Percentiles rank a stretch among this genome's conserved stretches.
Conservation (phyloP, 2,888 invertebrate genomes). For the Laspeyria flexula region DNA sequence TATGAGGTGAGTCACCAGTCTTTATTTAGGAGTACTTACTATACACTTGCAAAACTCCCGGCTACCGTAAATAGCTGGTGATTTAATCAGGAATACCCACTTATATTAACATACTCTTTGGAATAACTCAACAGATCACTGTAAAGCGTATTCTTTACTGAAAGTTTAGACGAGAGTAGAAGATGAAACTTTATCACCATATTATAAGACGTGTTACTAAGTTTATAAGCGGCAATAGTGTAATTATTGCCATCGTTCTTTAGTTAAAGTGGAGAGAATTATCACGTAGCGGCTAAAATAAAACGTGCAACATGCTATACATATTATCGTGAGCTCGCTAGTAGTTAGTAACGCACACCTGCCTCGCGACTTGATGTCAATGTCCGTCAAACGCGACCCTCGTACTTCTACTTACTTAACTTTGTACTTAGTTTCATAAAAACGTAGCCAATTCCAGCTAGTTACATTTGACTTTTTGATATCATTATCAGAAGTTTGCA, state of each 20-base stretch:
- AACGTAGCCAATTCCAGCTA: no score
- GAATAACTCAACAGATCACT: no score
- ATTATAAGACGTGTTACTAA: background rate
- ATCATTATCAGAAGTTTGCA: no score
- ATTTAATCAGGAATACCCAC: background rate
- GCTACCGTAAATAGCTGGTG: background rate
- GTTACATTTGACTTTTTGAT: no score
- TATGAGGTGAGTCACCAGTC: constrained; percentile 79
- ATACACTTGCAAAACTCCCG: constrained; percentile 8
- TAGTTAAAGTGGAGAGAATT: constrained; percentile 11
- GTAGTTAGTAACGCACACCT: constrained; percentile 69
- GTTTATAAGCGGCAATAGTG: no score
- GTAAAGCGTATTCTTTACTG: no score
- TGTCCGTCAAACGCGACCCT: constrained; percentile 77
- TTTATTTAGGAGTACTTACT: constrained; percentile 43
- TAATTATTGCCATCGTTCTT: background rate
- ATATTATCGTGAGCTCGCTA: constrained; percentile 53
- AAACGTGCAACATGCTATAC: constrained; percentile 38
- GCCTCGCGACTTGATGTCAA: constrained; percentile 74
- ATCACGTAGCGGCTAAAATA: constrained; percentile 15
- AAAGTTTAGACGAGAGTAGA: no score
- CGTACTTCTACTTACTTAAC: constrained; percentile 32
- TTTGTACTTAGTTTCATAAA: constrained; percentile 33
- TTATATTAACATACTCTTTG: no score
- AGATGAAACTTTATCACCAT: no score